Evolutionary conservation across 2,888 invertebrate species (phyloP).

Genomic region (Schizaphis graminum): DNA sequence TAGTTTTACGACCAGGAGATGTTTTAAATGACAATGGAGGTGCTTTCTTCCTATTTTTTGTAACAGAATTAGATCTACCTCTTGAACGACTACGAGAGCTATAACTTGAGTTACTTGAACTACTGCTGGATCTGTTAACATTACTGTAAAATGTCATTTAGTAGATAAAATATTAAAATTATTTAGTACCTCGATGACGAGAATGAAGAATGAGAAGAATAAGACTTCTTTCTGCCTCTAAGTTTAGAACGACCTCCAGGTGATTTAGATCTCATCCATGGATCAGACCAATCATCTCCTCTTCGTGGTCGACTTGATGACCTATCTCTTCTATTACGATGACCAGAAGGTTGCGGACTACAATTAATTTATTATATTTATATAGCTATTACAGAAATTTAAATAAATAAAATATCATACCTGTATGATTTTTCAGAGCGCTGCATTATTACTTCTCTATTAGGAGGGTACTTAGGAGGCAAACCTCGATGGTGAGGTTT

Average conservation of each 20-base stretch:
- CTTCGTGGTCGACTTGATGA: conserved; percentile 66
- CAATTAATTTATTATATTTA: neutral
- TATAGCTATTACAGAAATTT: neutral
- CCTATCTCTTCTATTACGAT: conserved; percentile 66
- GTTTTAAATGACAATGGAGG: conserved; percentile 39
- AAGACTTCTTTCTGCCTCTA: conserved; percentile 75
- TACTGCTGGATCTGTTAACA: conserved; percentile 70
- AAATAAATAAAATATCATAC: conserved; percentile 63
- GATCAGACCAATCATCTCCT: conserved; percentile 94
- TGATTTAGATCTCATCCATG: conserved; percentile 80
- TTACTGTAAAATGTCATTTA: neutral
- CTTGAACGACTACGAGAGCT: conserved; percentile 73
- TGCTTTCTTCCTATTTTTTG: conserved; percentile 68
- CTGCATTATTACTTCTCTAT: conserved; percentile 84
- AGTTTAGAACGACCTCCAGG: conserved; percentile 65
- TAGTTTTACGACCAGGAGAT: conserved; percentile 54
- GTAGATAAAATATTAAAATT: neutral
- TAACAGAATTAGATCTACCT: conserved; percentile 61
- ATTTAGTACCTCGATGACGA: conserved; percentile 71
- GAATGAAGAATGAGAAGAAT: conserved; percentile 82
- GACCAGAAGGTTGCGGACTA: conserved; percentile 66
- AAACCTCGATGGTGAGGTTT: conserved; percentile 65
- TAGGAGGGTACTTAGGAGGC: conserved; percentile 71
- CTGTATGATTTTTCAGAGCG: conserved; percentile 72
- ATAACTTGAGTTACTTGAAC: conserved; percentile 70